Evolutionary conservation across 2,888 invertebrate genomes (phyloP).

Genomic region (Sarcophaga carnaria): DNA sequence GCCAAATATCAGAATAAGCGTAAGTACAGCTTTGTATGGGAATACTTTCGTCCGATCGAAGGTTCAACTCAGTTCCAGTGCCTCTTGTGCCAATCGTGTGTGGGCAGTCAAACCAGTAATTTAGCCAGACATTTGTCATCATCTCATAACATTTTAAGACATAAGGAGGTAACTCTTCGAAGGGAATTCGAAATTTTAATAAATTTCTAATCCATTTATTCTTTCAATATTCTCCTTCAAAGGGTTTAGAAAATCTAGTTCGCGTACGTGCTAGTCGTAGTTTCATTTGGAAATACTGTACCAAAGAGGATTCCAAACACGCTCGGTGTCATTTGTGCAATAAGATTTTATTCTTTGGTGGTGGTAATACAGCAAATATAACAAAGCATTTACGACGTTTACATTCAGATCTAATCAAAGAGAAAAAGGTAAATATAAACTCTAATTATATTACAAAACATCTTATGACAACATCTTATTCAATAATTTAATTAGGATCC

Average conservation of each 20-base stretch:
- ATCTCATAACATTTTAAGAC: constrained; percentile 71
- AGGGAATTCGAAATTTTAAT: not conserved
- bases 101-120: constrained; percentile 73
- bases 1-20: constrained; percentile 49
- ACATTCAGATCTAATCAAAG: constrained; percentile 71
- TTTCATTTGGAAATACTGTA: constrained; percentile 77
- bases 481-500: not conserved
- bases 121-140: constrained; percentile 73
- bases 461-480: not conserved
- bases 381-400: constrained; percentile 75
- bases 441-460: not conserved
- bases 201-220: not conserved
- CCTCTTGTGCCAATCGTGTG: constrained; percentile 73
- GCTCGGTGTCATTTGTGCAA: constrained; percentile 75
- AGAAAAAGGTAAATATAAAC: constrained; percentile 45
- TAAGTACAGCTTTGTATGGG: constrained; percentile 75
- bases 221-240: constrained; percentile 6
- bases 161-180: constrained; percentile 45
- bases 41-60: constrained; percentile 72
- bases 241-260: constrained; percentile 65
- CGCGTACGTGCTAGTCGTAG: constrained; percentile 74
- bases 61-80: constrained; percentile 71
- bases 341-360: constrained; percentile 75
- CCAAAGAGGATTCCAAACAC: constrained; percentile 74
- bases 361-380: constrained; percentile 76